Evolutionary conservation across 2,888 invertebrate species (phyloP), one percentile per base, ranked within the genome.

Genomic region (Microctonus brassicae): DNA sequence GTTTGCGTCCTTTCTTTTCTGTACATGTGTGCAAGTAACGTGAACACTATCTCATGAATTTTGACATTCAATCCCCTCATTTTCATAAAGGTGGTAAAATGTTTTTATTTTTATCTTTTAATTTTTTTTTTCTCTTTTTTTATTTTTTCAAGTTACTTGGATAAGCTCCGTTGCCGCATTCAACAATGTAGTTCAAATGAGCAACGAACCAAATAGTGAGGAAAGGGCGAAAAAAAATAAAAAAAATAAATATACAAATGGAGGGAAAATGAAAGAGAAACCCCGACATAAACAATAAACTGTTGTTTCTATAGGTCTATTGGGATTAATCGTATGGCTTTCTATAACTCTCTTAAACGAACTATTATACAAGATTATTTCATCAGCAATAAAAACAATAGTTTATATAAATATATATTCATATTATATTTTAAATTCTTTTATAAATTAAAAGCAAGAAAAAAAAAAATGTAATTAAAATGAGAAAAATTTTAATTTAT

Each of bases 181-280:
- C 62, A n/a, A 62, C 62, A 62, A 42, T 62, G 62, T 22, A 62
- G 62, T 62, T 62, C 39, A 62, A 24, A 62, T 62, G 62, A 62
- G 62, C 39, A 62, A 62, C 62, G 34, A 62, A 24, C 39, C 62
- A 24, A 24, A 39, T 39, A 42, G 24, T 22, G 62, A 42, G 22
- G 34, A 9, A n/a, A 47, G 5, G 1, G 17, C 2, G 47, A 53
- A 55, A 9, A 11, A 24, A 24, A 26, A 47, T n/a, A 26, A 22
- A 55, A 24, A 9, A 24, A 26, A 7, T 29, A 29, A 5, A 29
- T 29, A 29, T 36, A 1, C 17, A 47, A 47, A 6, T 17, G n/a
- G 5, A 5, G n/a, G 4, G 4, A 39, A n/a, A 39, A 4, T 4
- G n/a, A n/a, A 5, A 39, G 17, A 47, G n/a, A n/a, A 6, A 39